These are phyloP conservation scores for Picathartes gymnocephalus DNA, from an alignment of 2,113 vertebrate species.

Conservation along the genomic window DNA sequence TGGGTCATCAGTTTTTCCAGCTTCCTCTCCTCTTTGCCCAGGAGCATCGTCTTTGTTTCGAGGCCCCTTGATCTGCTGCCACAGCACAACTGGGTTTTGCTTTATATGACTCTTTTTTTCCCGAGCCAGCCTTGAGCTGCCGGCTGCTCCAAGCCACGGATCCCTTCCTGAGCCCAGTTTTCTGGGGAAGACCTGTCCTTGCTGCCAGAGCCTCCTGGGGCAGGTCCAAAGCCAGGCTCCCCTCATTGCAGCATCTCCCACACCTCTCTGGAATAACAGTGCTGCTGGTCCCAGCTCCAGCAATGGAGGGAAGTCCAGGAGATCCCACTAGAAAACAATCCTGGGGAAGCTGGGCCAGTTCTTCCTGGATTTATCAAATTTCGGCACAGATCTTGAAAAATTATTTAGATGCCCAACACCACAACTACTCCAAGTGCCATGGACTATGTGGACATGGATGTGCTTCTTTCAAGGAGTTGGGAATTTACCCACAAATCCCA, in stretches of 20 bases:
- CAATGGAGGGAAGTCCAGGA: accelerated
- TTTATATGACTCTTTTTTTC: background rate
- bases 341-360: background rate
- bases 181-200: accelerated
- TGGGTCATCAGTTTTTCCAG: background rate
- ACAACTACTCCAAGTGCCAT: background rate
- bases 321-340: background rate
- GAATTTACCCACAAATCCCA: background rate
- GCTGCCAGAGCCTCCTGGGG: background rate
- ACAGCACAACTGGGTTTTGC: background rate
- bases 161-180: accelerated
- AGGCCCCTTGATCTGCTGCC: background rate
- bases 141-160: accelerated
- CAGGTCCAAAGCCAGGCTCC: background rate
- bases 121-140: background rate
- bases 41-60: background rate
- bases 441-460: accelerated
- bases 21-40: background rate
- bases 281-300: background rate
- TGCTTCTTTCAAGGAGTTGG: background rate
- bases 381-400: background rate
- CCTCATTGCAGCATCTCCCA: too few species aligned
- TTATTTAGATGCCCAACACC: background rate
- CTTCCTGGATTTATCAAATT: accelerated
- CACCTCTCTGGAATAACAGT: accelerated